Evolutionary conservation across 1,140 invertebrate species (phyloP).

Genomic region (Eriosoma lanigerum): DNA sequence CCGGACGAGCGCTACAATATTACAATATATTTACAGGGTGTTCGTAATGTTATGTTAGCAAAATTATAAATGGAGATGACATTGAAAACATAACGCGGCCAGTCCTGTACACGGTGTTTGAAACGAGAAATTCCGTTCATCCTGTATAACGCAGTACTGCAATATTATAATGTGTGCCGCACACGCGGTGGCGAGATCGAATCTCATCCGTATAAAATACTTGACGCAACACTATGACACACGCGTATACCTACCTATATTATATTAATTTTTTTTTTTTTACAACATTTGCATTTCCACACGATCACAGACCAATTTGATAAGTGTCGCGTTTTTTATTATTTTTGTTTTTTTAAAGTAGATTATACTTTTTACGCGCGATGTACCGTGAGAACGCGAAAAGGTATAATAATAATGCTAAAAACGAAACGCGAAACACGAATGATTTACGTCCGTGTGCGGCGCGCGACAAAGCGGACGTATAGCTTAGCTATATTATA

Average conservation of each 20-base stretch:
- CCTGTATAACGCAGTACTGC: too few relatives aligned
- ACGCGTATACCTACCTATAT: too few relatives aligned
- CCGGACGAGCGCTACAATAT: neutral
- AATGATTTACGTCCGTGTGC: neutral
- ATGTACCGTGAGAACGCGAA: neutral
- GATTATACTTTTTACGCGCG: too few relatives aligned
- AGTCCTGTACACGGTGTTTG: too few relatives aligned
- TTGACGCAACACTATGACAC: conserved; percentile 3
- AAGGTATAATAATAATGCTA: neutral
- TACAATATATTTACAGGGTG: neutral
- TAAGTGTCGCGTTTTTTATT: conserved; percentile 19
- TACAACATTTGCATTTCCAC: neutral
- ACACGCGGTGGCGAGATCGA: too few relatives aligned
- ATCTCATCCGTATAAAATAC: neutral
- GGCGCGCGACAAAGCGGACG: neutral
- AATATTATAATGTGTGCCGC: neutral
- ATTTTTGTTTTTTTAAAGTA: too few relatives aligned
- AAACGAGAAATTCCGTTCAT: too few relatives aligned
- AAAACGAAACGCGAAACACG: neutral
- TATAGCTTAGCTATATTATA: too few relatives aligned
- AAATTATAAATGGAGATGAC: too few relatives aligned
- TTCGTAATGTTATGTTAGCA: too few relatives aligned
- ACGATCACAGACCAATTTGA: neutral
- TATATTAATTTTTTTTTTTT: too few relatives aligned
- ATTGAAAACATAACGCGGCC: too few relatives aligned